phyloP scores from a whole-genome alignment of 2,113 vertebrate genomes.

The Mola mola region DNA sequence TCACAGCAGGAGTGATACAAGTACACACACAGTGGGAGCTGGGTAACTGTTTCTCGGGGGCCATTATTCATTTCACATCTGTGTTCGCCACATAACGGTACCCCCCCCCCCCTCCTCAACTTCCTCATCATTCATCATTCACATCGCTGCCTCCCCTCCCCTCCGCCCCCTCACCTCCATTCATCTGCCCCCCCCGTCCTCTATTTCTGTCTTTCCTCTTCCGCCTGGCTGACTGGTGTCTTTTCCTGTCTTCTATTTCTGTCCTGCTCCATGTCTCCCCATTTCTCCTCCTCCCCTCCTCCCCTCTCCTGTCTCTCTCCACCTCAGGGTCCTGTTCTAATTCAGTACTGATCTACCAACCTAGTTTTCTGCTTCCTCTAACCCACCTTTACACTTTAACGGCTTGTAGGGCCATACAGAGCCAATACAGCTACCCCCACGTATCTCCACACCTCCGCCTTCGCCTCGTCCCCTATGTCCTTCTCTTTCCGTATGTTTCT shows the following conservation, averaged over 20 bases:
- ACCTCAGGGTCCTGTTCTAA: slow-evolving; percentile 85
- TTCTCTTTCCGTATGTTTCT: not conserved
- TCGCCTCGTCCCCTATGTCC: not conserved
- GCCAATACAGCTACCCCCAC: slow-evolving; percentile 18
- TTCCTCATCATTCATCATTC: slow-evolving; percentile 36
- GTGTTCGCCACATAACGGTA: slow-evolving; percentile 27
- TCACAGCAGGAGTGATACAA: no score
- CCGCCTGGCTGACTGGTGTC: slow-evolving; percentile 54
- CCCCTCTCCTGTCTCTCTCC: slow-evolving; percentile 47
- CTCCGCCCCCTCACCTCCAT: slow-evolving; percentile 7
- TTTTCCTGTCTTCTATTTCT: slow-evolving; percentile 73
- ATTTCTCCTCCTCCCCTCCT: slow-evolving; percentile 26
- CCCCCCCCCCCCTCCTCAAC: slow-evolving; percentile 5
- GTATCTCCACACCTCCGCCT: not conserved
- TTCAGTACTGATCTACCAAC: slow-evolving; percentile 80
- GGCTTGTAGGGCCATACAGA: slow-evolving; percentile 54
- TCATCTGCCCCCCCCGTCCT: slow-evolving; percentile 15
- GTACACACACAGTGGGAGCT: slow-evolving; percentile 12
- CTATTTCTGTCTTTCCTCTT: slow-evolving; percentile 69
- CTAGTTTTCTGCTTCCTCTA: slow-evolving; percentile 78
- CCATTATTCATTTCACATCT: slow-evolving; percentile 39
- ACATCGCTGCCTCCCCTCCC: slow-evolving; percentile 3
- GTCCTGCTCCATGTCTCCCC: slow-evolving; percentile 67
- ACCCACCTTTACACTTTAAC: slow-evolving; percentile 69
- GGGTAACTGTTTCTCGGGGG: slow-evolving; percentile 35